Evolutionary conservation across 2,797 vertebrate genomes (phyloP).

Genomic region (Myripristis murdjan): DNA sequence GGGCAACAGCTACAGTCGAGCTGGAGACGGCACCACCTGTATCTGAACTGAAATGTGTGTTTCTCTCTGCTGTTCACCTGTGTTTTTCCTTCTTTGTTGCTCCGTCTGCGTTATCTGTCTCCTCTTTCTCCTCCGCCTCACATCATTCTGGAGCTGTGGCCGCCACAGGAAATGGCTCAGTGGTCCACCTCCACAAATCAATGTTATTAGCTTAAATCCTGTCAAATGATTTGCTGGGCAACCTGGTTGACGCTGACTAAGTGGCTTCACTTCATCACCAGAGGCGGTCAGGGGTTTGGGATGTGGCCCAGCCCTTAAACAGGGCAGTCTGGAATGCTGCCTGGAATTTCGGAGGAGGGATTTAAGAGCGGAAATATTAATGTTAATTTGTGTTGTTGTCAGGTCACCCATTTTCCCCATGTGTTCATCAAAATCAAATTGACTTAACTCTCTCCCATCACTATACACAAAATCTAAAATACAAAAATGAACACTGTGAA

Average conservation of each 20-base stretch:
- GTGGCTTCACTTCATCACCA: conserved; percentile 17
- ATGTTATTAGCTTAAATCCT: conserved; percentile 40
- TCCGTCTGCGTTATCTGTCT: neutral
- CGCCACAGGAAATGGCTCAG: conserved; percentile 28
- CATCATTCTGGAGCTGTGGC: neutral
- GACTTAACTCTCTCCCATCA: neutral
- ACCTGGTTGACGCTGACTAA: conserved; percentile 7
- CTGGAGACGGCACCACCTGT: neutral
- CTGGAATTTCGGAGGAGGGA: neutral
- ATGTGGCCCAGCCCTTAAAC: neutral
- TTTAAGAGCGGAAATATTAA: neutral
- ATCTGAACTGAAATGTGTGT: neutral
- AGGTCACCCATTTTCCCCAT: neutral
- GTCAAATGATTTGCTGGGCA: conserved; percentile 36
- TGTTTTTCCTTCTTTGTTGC: neutral
- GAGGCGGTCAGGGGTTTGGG: neutral
- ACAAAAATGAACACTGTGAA: too few relatives aligned
- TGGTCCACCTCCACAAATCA: conserved; percentile 50
- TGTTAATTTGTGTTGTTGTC: neutral
- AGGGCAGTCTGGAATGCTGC: conserved; percentile 14
- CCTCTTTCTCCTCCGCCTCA: neutral
- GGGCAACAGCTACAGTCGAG: neutral
- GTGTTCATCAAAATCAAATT: neutral
- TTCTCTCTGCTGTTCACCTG: neutral
- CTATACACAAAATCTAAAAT: too few relatives aligned